Base-by-base conservation (phyloP, 2,113 vertebrate species). In the Marcusenius ussheri region DNA sequence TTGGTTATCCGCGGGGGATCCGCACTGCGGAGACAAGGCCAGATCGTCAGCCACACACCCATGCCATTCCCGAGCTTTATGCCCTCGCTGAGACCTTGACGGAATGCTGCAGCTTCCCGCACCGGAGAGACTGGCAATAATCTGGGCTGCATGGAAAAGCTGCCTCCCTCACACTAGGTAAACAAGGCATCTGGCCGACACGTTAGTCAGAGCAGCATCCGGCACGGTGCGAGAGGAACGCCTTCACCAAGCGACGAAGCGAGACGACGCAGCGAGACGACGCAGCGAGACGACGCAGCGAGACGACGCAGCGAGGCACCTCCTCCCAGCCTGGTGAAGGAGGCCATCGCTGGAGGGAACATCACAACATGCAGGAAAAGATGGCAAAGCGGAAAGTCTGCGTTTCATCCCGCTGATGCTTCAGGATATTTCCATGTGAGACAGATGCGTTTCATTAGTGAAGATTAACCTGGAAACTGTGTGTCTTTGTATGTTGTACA, bases 1-100 rank as follows among this genome's bases (percentile, higher is more conserved):
- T 99, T 99, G 97, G 98, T 99, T 95, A 99, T 98, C 93, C 97
- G 97, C 93, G 98, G 97, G 94, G 98, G 97, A 92, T 98, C 96
- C 91, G 96, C 93, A 95, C 98, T 99, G 90, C 70, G 92, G 77
- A 87, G 88, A 85, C 46, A 50, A 70, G n/a, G 62, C 62, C 62
- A 11, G 62, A 13, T 1, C 24, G n/a, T 70, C 62, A 70, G n/a
- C 9, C 62, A 70, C 3, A 3, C 3, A 1, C 10, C n/a, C 62
- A 13, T 31, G 10, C 62, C n/a, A 4, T 31, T 66, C 62, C 62
- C 1, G 1, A 70, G 62, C 62, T 31, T 13, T 31, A 24, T 13
- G 17, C 77, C 13, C 39, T 42, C 77, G 15, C 77, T 9, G 39
- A 45, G 35, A 13, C 31, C 15, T 39, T 39, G 27, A 77, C 13